phyloP scores from a whole-genome alignment of 2,797 vertebrate species.

The Nannoperca obscura region DNA sequence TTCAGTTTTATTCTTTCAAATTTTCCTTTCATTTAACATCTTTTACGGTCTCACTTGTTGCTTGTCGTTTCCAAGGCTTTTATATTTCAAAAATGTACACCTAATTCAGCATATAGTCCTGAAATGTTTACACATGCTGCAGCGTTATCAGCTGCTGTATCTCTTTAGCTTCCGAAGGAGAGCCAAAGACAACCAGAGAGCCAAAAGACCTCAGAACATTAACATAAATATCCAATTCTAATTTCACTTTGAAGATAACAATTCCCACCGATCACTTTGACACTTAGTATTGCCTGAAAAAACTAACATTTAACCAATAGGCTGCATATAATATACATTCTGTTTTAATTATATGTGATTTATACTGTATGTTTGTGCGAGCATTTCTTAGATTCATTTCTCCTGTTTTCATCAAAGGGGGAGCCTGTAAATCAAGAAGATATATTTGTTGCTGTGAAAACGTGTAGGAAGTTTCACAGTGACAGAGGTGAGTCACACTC shows the following conservation, averaged over 20 bases:
- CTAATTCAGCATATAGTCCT: neutral
- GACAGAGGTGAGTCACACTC: slow-evolving; percentile 91
- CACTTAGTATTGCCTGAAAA: slow-evolving; percentile 17
- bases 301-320: slow-evolving; percentile 8
- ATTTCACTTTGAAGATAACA: slow-evolving; percentile 41
- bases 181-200: slow-evolving; percentile 20
- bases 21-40: slow-evolving; percentile 16
- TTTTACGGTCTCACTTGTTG: neutral
- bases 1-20: slow-evolving; percentile 5
- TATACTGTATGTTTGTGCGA: slow-evolving; percentile 12
- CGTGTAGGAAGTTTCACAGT: slow-evolving; percentile 94
- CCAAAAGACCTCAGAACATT: slow-evolving; percentile 37
- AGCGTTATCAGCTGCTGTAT: slow-evolving; percentile 18
- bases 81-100: neutral
- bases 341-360: slow-evolving; percentile 22
- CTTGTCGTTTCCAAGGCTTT: neutral
- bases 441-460: slow-evolving; percentile 97
- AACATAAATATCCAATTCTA: slow-evolving; percentile 37
- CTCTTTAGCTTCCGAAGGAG: slow-evolving; percentile 11
- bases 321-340: slow-evolving; percentile 13
- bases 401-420: slow-evolving; percentile 83
- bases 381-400: slow-evolving; percentile 28
- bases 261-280: slow-evolving; percentile 43
- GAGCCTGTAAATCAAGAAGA: slow-evolving; percentile 89
- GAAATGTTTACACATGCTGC: slow-evolving; percentile 2